Percentiles rank a stretch among this genome's conserved stretches.
phyloP scores from a whole-genome alignment of 2,113 vertebrate genomes.

The Protobothrops mucrosquamatus region DNA sequence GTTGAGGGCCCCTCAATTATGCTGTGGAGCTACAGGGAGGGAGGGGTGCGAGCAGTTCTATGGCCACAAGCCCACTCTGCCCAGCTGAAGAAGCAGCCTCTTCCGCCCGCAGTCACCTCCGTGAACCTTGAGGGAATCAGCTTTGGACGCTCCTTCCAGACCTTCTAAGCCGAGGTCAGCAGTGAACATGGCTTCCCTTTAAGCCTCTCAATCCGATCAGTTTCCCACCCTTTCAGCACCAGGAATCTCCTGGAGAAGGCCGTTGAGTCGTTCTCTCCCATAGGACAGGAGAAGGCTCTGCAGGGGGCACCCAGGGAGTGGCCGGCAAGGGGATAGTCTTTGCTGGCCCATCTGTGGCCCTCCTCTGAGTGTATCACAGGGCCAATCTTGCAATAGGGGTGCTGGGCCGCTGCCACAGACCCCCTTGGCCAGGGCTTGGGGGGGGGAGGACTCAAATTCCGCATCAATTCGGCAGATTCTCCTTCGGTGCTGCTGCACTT shows the following conservation, averaged over 20 bases:
- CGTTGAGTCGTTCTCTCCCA: neutral
- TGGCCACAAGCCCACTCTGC: no score
- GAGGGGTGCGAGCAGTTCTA: neutral
- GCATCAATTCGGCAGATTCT: fast-evolving
- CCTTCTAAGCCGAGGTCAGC: neutral
- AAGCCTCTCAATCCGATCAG: neutral
- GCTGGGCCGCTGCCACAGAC: neutral
- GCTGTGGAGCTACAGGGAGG: neutral
- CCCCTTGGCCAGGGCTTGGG: neutral
- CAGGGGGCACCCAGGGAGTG: neutral
- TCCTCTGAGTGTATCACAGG: neutral
- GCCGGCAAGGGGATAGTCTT: neutral
- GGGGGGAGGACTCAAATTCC: neutral
- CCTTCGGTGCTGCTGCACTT: neutral
- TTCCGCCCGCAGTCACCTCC: neutral
- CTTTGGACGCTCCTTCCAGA: neutral
- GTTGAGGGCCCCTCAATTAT: neutral
- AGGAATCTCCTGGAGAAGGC: neutral
- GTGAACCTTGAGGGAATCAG: neutral
- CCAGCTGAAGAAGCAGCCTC: neutral
- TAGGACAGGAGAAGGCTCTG: neutral
- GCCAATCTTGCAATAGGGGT: neutral
- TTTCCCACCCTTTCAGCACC: neutral
- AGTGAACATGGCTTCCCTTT: neutral
- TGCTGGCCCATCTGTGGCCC: neutral